Base-by-base conservation (phyloP, 2,113 vertebrate genomes). In the Pithys albifrons region DNA sequence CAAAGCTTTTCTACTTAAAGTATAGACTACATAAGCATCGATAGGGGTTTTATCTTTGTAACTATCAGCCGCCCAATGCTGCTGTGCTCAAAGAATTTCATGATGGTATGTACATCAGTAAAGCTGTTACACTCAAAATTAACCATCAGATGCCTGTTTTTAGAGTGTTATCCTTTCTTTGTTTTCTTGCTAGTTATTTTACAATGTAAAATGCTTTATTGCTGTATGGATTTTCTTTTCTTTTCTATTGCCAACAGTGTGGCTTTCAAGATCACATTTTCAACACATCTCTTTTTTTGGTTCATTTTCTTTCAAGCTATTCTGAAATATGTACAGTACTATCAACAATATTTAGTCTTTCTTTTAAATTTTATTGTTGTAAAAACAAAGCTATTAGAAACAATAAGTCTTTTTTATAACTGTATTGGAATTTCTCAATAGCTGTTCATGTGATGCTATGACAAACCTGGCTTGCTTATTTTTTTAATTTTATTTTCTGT, bases 401-500 rank as follows among this genome's bases (percentile, higher is more conserved):
- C 94, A 98, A 95, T 92, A 97, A 82, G 92, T 96, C 95, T 89
- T 95, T 95, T 91, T 94, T 96, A 98, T 95, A 97, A 95, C 96
- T 97, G 96, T 98, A 98, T 96, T 97, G 97, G 89, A 97, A 97
- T 94, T 96, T 97, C 93, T 96, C 77, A 77, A 94, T 97, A 97
- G 97, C 97, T 96, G 97, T 97, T 97, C 97, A 92, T 85, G 83
- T 96, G 96, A 97, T 45, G 81, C 91, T 97, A 92, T 95, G 85
- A 95, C 98, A 98, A 98, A 97, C 98, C 98, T 97, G 88, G 97
- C 98, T 98, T 98, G 97, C 97, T 95, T 96, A 27, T 88, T 97
- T 88, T 97, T 95, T 94, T 19, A 3, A 45, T 57, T 54, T 79
- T 85, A 29, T 94, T 94, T 93, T 96, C 80, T 88, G 85, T 95